Evolutionary conservation across 2,888 invertebrate species (phyloP).

Genomic region (Eupithecia subfuscata): DNA sequence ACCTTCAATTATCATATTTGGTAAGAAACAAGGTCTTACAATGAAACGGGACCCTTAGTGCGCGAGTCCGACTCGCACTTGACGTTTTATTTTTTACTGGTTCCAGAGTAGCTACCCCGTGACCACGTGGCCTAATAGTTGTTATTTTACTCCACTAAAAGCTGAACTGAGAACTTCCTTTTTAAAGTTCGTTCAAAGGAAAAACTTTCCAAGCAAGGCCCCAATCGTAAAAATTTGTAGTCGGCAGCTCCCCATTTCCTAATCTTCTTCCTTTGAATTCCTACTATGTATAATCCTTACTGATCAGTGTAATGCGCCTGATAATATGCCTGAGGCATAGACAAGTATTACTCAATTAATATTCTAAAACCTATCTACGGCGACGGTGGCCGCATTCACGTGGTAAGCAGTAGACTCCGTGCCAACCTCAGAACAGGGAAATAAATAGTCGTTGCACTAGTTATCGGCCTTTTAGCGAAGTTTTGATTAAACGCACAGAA

Average conservation of each 20-base stretch:
- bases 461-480: neutral
- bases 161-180: neutral
- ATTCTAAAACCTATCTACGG: constrained; percentile 47
- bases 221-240: neutral
- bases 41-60: no score
- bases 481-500: no score
- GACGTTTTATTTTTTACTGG: no score
- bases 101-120: no score
- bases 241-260: neutral
- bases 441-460: neutral
- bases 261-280: constrained; percentile 25
- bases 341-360: constrained; percentile 69
- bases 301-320: constrained; percentile 58
- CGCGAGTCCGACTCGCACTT: no score
- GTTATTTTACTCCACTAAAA: no score
- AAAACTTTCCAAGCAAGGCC: neutral
- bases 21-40: no score
- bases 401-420: neutral
- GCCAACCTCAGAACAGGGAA: neutral
- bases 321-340: constrained; percentile 56
- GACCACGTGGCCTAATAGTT: no score
- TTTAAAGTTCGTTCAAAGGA: neutral
- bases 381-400: neutral
- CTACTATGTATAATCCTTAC: constrained; percentile 67
- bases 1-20: no score